A percentile compares a stretch with the other conserved stretches of the same genome.
Conservation (phyloP, 2,797 vertebrate genomes). For the Sebastes diploproa region DNA sequence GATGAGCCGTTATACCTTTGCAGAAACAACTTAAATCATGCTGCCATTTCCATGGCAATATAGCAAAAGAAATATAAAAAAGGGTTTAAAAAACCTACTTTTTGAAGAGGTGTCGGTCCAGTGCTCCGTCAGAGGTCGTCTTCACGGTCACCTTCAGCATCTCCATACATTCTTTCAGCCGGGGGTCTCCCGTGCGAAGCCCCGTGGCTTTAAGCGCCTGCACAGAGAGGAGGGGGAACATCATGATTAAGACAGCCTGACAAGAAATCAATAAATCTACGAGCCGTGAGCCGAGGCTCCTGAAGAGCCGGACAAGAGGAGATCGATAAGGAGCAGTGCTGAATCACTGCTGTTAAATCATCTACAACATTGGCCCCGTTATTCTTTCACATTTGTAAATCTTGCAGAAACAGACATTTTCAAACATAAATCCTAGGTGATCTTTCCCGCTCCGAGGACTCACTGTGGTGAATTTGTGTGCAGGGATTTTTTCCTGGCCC, state of each 20-base stretch:
- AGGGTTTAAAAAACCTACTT: conserved; percentile 81
- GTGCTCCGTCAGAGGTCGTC: conserved; percentile 93
- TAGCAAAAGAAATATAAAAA: not conserved
- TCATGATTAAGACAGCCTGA: conserved; percentile 6
- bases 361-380: not conserved
- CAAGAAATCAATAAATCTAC: conserved; percentile 37
- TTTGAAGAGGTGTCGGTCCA: conserved; percentile 98
- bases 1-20: not conserved
- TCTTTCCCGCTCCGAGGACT: conserved; percentile 56
- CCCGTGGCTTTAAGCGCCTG: conserved; percentile 97
- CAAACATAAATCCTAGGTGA: not conserved
- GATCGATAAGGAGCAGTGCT: not conserved
- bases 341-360: not conserved
- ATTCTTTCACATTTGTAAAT: not conserved
- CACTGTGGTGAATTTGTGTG: conserved; percentile 99
- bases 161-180: conserved; percentile 99
- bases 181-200: conserved; percentile 94
- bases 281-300: conserved; percentile 1
- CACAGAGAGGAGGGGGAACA: conserved; percentile 1
- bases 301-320: not conserved
- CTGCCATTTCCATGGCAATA: not conserved
- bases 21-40: not conserved
- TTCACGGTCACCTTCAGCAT: conserved; percentile 96
- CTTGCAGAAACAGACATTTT: not conserved
- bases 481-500: conserved; percentile 97